Base-by-base conservation (phyloP, 2,888 invertebrate genomes). In the Abrostola triplasia region DNA sequence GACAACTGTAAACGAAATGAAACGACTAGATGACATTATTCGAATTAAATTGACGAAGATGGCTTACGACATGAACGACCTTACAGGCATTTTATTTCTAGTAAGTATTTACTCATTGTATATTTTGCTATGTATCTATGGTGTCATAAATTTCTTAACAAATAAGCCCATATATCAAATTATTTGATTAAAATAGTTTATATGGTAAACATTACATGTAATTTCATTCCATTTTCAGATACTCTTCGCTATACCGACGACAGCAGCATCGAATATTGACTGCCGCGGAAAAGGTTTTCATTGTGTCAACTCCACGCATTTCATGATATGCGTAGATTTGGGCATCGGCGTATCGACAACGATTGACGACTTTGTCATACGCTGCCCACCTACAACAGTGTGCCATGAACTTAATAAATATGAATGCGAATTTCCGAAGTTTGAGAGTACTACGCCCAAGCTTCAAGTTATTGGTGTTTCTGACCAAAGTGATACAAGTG, bases 291-390 rank as follows among this genome's bases (percentile, higher is more conserved):
- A 90, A 84, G 86, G 92, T 51, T 95, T 95, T 77, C 88, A 91
- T 72, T 95, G 95, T 73, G 79, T 91, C 49, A 92, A 93, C 77
- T 84, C 91, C 61, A 92, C 93, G 56, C 92, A 92, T 82, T 95
- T 95, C 73, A 90, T 91, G 85, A 92, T 95, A 79, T 95, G 95
- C 77, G 93, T 94, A 47, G 93, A 94, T 73, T 81, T 92, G 47
- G 94, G 94, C 35, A 86, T 85, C 41, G 93, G 93, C 48, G 73
- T 91, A 10, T 92, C 92, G 9, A 86, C 83, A 49, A 92, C 94
- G 2, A 86, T 94, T 11, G 94, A 92, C 58, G 87, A 90, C 70
- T 88, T 90, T 69, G 63, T 90, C 5, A 89, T 93, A 73, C 85
- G 83, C 6, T 95, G 94, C 73, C 94, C 94, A 10, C 79, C 82